Evolutionary conservation across 2,113 vertebrate genomes (phyloP).

Genomic region (Cinclus cinclus): DNA sequence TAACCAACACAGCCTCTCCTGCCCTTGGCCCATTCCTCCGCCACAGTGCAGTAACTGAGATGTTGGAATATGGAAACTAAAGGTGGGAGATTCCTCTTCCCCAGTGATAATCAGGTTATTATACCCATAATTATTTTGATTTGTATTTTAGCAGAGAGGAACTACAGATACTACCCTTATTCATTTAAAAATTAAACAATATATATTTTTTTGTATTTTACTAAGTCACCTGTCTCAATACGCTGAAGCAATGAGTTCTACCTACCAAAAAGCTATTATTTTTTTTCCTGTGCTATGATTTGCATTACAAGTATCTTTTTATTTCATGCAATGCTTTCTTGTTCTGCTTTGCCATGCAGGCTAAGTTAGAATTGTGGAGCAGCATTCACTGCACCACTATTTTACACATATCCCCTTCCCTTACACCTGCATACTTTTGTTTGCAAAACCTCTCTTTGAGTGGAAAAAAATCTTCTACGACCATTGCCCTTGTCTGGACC

Average conservation of each 20-base stretch:
- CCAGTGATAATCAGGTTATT: not conserved
- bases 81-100: not conserved
- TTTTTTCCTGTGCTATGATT: not conserved
- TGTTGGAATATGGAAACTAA: not conserved
- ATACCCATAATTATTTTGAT: not conserved
- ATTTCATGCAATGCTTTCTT: not conserved
- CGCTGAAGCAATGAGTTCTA: not conserved
- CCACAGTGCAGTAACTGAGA: not conserved
- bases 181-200: not conserved
- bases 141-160: not conserved
- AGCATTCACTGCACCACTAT: not conserved
- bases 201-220: not conserved
- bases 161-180: not conserved
- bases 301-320: not conserved
- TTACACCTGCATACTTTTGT: not conserved
- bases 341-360: not conserved
- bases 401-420: not conserved
- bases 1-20: not conserved
- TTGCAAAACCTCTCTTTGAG: not conserved
- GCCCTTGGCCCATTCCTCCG: not conserved
- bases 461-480: not conserved
- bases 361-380: not conserved
- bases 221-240: not conserved
- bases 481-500: not conserved
- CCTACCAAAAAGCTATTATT: not conserved